Percentiles rank a stretch among this genome's conserved stretches.
phyloP scores from a whole-genome alignment of 2,113 vertebrate species.

The Epinephelus lanceolatus region DNA sequence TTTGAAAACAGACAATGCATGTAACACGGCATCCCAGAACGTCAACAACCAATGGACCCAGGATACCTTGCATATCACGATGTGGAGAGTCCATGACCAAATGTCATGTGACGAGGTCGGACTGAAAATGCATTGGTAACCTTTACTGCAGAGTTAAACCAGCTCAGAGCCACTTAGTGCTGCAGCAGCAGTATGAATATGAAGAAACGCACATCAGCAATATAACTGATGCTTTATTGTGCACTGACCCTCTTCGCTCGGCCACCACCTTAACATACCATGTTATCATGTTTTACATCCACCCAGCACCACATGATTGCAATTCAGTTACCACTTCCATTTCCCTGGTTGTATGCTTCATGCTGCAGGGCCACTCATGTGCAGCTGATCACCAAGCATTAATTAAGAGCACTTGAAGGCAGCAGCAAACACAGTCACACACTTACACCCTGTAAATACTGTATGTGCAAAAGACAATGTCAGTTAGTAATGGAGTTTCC shows the following conservation, averaged over 20 bases:
- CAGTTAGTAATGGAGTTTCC: background rate
- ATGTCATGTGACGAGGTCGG: too few relatives aligned
- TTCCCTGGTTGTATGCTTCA: background rate
- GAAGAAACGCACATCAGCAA: background rate
- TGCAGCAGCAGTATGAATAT: background rate
- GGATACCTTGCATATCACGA: too few relatives aligned
- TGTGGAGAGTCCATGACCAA: too few relatives aligned
- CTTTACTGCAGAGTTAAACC: background rate
- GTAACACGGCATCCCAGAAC: too few relatives aligned
- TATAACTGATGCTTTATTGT: constrained; percentile 14
- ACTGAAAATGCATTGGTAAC: background rate
- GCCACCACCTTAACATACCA: constrained; percentile 2
- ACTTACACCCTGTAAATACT: background rate
- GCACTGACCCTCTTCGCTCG: background rate
- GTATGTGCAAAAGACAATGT: background rate
- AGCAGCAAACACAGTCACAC: background rate
- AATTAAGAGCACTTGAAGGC: background rate
- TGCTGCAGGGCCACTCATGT: background rate
- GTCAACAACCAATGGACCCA: too few relatives aligned
- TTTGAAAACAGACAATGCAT: too few relatives aligned
- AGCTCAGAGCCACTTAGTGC: background rate
- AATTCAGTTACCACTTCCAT: constrained; percentile 25
- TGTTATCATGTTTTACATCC: constrained; percentile 32
- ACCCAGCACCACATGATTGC: background rate
- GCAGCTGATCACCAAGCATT: background rate